Conservation (phyloP, 2,888 invertebrate genomes). For the Lymantria monacha region DNA sequence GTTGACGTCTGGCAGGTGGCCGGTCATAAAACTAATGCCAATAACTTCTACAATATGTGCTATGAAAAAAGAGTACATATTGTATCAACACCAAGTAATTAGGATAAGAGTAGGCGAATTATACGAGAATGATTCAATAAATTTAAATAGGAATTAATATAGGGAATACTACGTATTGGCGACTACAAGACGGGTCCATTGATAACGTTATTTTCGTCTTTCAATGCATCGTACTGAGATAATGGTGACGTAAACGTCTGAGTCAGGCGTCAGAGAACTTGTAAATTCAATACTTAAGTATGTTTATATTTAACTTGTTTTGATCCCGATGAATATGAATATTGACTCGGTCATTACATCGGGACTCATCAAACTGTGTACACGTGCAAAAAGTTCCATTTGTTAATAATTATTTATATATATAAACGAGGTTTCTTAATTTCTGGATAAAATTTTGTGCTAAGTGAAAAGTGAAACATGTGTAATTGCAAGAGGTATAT, state of each 20-base stretch:
- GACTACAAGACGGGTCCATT: neutral
- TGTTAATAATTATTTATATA: neutral
- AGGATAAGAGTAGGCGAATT: no score
- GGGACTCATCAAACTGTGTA: slow-evolving; percentile 34
- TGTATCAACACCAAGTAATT: no score
- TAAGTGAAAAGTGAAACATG: slow-evolving; percentile 33
- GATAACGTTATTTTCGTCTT: slow-evolving; percentile 5
- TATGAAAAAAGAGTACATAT: no score
- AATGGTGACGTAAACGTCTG: slow-evolving; percentile 20
- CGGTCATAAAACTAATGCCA: no score
- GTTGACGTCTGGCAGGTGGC: no score
- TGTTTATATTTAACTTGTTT: slow-evolving; percentile 50
- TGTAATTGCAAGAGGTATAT: slow-evolving; percentile 40
- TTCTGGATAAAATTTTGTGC: slow-evolving; percentile 2
- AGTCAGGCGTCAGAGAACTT: slow-evolving; percentile 24
- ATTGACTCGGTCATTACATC: slow-evolving; percentile 36
- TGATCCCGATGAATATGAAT: slow-evolving; percentile 31
- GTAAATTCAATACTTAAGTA: slow-evolving; percentile 36
- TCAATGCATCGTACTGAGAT: slow-evolving; percentile 6
- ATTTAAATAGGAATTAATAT: slow-evolving; percentile 3
- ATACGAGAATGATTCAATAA: slow-evolving; percentile 2
- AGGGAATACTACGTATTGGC: slow-evolving; percentile 3
- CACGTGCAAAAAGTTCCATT: slow-evolving; percentile 31
- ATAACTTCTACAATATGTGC: no score
- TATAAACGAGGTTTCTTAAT: neutral